These are phyloP conservation scores for Andrena chrysosceles DNA, from an alignment of 2,888 invertebrate species.

Conservation along the genomic window DNA sequence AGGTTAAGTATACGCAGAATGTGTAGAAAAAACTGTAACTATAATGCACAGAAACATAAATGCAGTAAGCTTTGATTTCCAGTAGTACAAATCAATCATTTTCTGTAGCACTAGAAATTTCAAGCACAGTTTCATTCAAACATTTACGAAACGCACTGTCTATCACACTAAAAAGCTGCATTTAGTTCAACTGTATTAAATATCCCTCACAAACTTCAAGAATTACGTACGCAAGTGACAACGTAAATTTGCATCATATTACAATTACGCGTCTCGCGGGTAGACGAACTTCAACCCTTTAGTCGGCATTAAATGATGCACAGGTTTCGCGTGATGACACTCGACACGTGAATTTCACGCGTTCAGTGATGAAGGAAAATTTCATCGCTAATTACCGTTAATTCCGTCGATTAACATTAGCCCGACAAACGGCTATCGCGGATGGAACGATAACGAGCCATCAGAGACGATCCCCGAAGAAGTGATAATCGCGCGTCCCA, in stretches of 20 bases:
- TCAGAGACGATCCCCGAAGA: conserved; percentile 18
- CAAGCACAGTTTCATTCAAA: no score
- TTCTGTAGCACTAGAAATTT: no score
- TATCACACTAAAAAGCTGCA: no score
- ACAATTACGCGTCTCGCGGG: background rate
- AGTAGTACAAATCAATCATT: no score
- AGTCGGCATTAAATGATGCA: background rate
- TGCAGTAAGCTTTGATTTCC: no score
- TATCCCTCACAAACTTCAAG: background rate
- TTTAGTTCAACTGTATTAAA: background rate
- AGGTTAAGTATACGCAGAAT: no score
- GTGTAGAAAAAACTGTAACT: no score
- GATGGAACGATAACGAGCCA: background rate
- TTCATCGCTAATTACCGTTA: conserved; percentile 18
- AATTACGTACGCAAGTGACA: background rate
- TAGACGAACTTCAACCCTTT: background rate
- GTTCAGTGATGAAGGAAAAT: background rate
- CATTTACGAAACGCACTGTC: no score
- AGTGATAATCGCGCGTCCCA: conserved; percentile 7
- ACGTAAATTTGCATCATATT: background rate
- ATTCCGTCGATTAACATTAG: conserved; percentile 23
- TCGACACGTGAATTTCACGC: background rate
- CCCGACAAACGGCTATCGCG: conserved; percentile 10
- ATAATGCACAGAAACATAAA: no score
- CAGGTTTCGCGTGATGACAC: background rate